Percentiles rank a stretch among this genome's conserved stretches.
Evolutionary conservation across 2,113 vertebrate species (phyloP).

Genomic region (Acinonyx jubatus): DNA sequence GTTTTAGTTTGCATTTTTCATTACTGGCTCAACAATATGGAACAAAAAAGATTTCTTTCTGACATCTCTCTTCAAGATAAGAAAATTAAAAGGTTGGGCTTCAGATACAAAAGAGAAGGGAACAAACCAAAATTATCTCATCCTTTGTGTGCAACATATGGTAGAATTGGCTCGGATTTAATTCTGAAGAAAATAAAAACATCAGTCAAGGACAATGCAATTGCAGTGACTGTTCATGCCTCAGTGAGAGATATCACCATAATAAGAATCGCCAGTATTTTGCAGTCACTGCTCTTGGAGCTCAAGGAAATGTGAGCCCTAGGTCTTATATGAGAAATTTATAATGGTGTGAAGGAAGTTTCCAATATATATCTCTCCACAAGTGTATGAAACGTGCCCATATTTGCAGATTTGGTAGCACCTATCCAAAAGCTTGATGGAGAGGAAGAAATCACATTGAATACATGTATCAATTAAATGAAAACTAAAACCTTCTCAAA

Average conservation of each 20-base stretch:
- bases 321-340: background rate
- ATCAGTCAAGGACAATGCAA: background rate
- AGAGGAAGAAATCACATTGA: background rate
- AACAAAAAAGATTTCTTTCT: background rate
- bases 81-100: background rate
- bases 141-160: background rate
- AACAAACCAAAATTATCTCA: background rate
- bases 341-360: background rate
- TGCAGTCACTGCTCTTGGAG: background rate
- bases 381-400: background rate
- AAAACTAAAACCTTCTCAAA: background rate
- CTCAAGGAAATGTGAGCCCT: background rate
- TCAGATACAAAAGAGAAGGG: background rate
- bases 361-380: background rate
- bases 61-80: background rate
- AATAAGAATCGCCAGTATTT: background rate
- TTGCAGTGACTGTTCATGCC: background rate
- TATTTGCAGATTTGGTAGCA: background rate
- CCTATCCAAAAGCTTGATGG: background rate
- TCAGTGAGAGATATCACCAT: background rate
- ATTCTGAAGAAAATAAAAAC: background rate
- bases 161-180: background rate
- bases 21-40: background rate
- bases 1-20: background rate
- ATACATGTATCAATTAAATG: background rate